A percentile compares a stretch with the other conserved stretches of the same genome.
phyloP scores from a whole-genome alignment of 2,113 vertebrate genomes.

The Leucopsar rothschildi region DNA sequence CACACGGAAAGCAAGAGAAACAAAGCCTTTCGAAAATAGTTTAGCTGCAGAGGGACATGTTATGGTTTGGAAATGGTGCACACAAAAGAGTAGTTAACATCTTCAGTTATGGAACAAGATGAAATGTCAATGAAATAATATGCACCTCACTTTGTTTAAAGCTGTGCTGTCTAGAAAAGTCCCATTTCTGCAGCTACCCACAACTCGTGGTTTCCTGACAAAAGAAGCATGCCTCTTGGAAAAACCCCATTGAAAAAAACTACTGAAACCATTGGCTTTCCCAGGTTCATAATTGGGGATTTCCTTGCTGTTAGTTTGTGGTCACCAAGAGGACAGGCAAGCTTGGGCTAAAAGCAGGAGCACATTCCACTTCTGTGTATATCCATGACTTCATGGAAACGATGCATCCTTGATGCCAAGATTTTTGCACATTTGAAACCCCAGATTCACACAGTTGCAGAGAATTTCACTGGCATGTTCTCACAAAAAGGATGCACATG shows the following conservation, averaged over 20 bases:
- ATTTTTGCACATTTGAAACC: background rate
- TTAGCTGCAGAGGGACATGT: background rate
- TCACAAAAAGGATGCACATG: background rate
- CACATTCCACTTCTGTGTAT: background rate
- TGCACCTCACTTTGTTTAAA: background rate
- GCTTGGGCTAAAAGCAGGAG: background rate
- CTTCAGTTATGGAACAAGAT: background rate
- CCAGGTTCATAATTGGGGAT: background rate
- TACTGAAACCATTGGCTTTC: background rate
- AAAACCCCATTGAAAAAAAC: background rate
- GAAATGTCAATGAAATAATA: background rate
- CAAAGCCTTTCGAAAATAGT: background rate
- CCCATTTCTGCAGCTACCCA: background rate
- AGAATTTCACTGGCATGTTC: background rate
- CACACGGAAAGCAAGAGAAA: background rate
- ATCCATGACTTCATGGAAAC: background rate
- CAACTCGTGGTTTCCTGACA: background rate
- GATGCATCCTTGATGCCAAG: background rate
- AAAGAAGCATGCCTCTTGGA: background rate
- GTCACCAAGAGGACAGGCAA: background rate
- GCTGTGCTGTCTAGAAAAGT: background rate
- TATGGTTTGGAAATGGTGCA: background rate
- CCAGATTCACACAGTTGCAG: background rate
- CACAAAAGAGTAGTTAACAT: background rate
- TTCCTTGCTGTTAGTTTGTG: background rate